phyloP scores from a whole-genome alignment of 2,113 vertebrate species.

The Hypomesus transpacificus region DNA sequence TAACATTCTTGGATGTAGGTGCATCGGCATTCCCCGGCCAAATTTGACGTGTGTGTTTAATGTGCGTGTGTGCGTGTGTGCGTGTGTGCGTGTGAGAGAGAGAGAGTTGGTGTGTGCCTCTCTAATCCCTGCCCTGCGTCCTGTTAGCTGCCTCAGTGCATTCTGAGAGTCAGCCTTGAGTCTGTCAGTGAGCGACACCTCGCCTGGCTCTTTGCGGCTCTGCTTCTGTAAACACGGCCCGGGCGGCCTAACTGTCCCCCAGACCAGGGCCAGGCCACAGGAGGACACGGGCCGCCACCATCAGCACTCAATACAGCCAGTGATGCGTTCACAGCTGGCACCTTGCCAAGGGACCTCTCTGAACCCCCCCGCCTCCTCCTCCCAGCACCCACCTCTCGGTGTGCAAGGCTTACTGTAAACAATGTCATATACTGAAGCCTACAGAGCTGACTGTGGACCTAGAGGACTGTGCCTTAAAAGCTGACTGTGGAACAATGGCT shows the following conservation, averaged over 20 bases:
- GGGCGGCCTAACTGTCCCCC: conserved; percentile 25
- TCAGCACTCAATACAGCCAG: background rate
- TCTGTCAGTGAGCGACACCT: conserved; percentile 33
- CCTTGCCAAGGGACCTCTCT: background rate
- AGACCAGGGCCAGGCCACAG: background rate
- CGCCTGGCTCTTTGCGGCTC: conserved; percentile 30
- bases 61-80: background rate
- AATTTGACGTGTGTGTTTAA: background rate
- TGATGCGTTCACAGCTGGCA: background rate
- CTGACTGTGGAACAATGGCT: too few species aligned
- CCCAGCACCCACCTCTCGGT: background rate
- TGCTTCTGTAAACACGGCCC: conserved; percentile 31
- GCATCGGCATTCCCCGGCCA: background rate
- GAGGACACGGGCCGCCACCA: conserved; percentile 6
- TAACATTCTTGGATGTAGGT: conserved; percentile 3
- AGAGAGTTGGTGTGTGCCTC: background rate
- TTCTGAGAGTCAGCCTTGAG: conserved; percentile 27
- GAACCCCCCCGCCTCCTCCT: too few species aligned
- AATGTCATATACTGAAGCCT: conserved; percentile 25
- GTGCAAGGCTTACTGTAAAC: conserved; percentile 25
- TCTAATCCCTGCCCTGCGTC: background rate
- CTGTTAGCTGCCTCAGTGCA: conserved; percentile 11
- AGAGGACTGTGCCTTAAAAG: background rate
- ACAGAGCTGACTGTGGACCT: background rate
- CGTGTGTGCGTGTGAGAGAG: background rate